A percentile compares a stretch with the other conserved stretches of the same genome.
These are phyloP conservation scores for Gonioctena quinquepunctata DNA, from an alignment of 1,140 invertebrate genomes.

Conservation along the genomic window DNA sequence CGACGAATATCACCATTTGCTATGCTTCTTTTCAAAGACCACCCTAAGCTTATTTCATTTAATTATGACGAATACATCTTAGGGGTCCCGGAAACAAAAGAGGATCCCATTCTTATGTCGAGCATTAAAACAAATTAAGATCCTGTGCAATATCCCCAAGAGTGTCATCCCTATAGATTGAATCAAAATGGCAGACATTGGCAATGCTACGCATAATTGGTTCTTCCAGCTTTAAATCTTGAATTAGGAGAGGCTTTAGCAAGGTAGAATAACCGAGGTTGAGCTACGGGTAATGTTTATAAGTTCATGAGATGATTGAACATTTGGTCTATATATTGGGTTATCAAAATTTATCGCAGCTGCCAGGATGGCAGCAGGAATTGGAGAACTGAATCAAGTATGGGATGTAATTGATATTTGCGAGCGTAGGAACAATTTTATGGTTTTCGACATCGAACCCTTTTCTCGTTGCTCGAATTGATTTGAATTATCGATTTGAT, in stretches of 20 bases:
- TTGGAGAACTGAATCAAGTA: no score
- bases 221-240: constrained; percentile 31
- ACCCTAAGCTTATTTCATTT: not conserved
- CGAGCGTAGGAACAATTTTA: no score
- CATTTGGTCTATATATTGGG: not conserved
- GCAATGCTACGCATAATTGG: constrained; percentile 41
- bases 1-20: no score
- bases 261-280: not conserved
- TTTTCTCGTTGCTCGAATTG: no score
- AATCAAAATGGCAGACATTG: constrained; percentile 46
- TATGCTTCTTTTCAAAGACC: not conserved
- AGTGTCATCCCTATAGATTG: constrained; percentile 48
- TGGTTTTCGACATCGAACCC: no score
- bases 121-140: constrained; percentile 36
- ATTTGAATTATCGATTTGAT: no score
- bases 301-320: not conserved
- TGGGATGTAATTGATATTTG: no score
- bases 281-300: not conserved
- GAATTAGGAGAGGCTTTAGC: constrained; percentile 14
- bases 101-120: constrained; percentile 19
- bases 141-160: constrained; percentile 33
- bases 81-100: constrained; percentile 22
- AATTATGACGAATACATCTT: constrained; percentile 24
- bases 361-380: no score
- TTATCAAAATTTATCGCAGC: not conserved